Evolutionary conservation across 2,113 vertebrate species (phyloP).

Genomic region (Petrocephalus microphthalmus): DNA sequence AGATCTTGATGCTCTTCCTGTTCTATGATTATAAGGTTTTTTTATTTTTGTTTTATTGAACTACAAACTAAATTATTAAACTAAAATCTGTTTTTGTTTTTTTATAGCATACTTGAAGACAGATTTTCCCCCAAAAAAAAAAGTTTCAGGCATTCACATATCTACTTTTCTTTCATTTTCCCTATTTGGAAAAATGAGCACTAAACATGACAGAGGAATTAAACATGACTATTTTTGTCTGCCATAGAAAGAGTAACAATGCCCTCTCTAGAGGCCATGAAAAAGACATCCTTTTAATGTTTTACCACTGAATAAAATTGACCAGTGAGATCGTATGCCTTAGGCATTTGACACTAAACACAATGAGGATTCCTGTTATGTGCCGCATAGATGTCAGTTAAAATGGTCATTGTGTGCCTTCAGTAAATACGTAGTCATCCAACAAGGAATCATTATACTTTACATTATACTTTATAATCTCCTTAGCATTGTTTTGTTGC

Average conservation of each 20-base stretch:
- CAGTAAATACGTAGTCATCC: constrained; percentile 37
- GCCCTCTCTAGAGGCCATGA: constrained; percentile 49
- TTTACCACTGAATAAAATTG: constrained; percentile 64
- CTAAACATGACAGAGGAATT: constrained; percentile 30
- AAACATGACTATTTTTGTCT: constrained; percentile 21
- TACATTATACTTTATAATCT: not conserved
- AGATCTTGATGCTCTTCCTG: not conserved
- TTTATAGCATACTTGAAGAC: not conserved
- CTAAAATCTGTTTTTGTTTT: not conserved
- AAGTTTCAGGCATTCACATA: not conserved
- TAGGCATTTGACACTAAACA: constrained; percentile 60
- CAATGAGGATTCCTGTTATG: constrained; percentile 67
- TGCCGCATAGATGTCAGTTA: constrained; percentile 49
- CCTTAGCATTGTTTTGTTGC: not conserved
- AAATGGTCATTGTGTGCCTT: constrained; percentile 56
- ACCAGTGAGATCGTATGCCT: constrained; percentile 64
- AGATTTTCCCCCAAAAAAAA: constrained; percentile 19
- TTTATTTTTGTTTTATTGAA: not conserved
- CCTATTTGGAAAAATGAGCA: constrained; percentile 10
- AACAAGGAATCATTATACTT: constrained; percentile 41
- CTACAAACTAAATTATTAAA: not conserved
- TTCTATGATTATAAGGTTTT: not conserved
- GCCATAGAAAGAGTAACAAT: constrained; percentile 34
- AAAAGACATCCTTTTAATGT: constrained; percentile 65
- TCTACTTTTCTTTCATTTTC: not conserved